Conservation (phyloP, 2,797 vertebrate genomes). For the Brachyalestes nurse region DNA sequence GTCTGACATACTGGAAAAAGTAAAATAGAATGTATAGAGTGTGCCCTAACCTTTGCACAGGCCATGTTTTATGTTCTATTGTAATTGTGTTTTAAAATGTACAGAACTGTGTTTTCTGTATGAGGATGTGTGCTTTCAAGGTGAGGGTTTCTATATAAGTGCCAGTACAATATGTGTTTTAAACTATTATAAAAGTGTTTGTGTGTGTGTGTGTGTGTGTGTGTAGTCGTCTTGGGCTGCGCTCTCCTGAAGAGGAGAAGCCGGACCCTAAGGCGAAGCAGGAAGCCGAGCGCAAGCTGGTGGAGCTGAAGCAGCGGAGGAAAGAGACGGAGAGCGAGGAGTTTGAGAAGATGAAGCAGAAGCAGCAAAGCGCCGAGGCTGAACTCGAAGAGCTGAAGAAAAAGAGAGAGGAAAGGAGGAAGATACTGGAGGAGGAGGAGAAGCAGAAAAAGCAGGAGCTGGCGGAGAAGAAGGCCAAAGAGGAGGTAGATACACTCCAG, state of each 20-base stretch:
- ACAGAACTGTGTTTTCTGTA: too few relatives aligned
- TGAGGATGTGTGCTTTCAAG: too few relatives aligned
- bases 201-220: slow-evolving; percentile 8
- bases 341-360: slow-evolving; percentile 91
- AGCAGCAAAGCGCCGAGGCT: slow-evolving; percentile 87
- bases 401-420: slow-evolving; percentile 91
- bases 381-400: slow-evolving; percentile 94
- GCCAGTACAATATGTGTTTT: not conserved
- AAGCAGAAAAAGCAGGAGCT: slow-evolving; percentile 87
- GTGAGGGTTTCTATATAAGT: too few relatives aligned
- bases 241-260: slow-evolving; percentile 64
- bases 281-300: slow-evolving; percentile 85
- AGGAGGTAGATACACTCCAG: slow-evolving; percentile 79
- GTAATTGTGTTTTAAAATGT: too few relatives aligned
- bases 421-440: slow-evolving; percentile 92
- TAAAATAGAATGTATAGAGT: too few relatives aligned
- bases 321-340: slow-evolving; percentile 86
- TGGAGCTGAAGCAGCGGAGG: slow-evolving; percentile 84
- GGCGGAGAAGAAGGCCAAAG: slow-evolving; percentile 86
- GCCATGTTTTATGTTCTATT: too few relatives aligned
- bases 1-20: too few relatives aligned
- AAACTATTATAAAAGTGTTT: too few relatives aligned
- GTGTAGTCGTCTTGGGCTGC: slow-evolving; percentile 69
- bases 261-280: slow-evolving; percentile 63
- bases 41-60: too few relatives aligned